These are phyloP conservation scores for Telmatherina bonti DNA, from an alignment of 2,797 vertebrate species.

Conservation along the genomic window DNA sequence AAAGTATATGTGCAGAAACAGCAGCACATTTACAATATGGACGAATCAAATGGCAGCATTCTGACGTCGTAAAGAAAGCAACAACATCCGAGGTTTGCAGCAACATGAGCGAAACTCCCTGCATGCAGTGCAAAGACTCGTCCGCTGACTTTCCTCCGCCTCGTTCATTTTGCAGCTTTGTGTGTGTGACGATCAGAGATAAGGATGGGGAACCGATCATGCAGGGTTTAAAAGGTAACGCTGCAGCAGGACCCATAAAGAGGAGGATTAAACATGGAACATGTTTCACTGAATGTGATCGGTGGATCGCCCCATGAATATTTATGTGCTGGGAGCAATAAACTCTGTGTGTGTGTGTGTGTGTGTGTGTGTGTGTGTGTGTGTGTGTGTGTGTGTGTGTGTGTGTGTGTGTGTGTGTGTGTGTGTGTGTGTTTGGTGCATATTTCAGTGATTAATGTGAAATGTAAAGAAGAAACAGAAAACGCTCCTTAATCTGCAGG, in stretches of 20 bases:
- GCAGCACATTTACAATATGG: not conserved
- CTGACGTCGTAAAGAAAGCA: too few species aligned
- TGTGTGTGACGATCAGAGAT: conserved; percentile 25
- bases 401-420: too few species aligned
- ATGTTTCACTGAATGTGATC: conserved; percentile 20
- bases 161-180: conserved; percentile 25
- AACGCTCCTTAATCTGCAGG: too few species aligned
- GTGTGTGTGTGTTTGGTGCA: too few species aligned
- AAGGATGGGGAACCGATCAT: conserved; percentile 30
- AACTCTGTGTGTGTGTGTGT: not conserved
- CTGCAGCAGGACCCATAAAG: conserved; percentile 5
- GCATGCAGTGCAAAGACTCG: conserved; percentile 12
- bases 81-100: too few species aligned
- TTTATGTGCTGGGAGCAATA: not conserved
- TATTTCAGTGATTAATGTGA: not conserved
- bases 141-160: conserved; percentile 11
- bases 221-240: conserved; percentile 27
- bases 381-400: too few species aligned
- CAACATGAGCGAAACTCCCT: too few species aligned
- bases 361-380: too few species aligned
- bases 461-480: too few species aligned
- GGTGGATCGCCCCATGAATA: conserved; percentile 3
- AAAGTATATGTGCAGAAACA: not conserved
- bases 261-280: conserved; percentile 19
- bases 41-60: conserved; percentile 37